Conservation (phyloP, 2,888 invertebrate species). For the Helicoverpa assulta region DNA sequence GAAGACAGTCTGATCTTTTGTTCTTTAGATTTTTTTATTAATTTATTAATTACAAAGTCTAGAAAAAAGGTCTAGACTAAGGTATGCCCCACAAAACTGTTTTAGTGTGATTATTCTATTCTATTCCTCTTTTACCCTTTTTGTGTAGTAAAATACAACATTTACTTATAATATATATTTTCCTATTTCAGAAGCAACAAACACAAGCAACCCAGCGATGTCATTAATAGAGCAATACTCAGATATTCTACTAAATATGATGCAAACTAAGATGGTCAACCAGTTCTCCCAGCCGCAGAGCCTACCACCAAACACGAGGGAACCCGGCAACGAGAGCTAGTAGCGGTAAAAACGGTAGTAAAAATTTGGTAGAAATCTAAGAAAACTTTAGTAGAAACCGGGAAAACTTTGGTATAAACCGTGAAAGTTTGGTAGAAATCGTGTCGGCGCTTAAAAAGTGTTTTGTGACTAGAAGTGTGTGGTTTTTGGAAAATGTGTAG, state of each 20-base stretch:
- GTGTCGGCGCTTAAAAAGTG: neutral
- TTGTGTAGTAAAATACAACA: too few species aligned
- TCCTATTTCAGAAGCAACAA: conserved; percentile 73
- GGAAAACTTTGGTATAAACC: neutral
- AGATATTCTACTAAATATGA: conserved; percentile 90
- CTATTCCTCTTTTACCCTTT: too few species aligned
- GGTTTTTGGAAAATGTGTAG: neutral
- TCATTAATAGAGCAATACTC: conserved; percentile 92
- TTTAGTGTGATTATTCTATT: too few species aligned
- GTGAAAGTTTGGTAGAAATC: conserved; percentile 1
- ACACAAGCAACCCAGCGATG: conserved; percentile 80
- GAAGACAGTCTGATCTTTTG: too few species aligned
- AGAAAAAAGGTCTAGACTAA: too few species aligned
- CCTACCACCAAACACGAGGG: conserved; percentile 77
- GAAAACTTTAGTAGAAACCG: neutral
- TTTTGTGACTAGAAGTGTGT: conserved; percentile 8
- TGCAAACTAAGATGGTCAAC: conserved; percentile 87
- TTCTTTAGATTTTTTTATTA: too few species aligned
- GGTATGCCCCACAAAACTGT: too few species aligned
- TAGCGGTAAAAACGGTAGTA: conserved; percentile 56
- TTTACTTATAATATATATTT: neutral
- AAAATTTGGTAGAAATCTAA: conserved; percentile 10
- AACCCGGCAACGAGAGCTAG: conserved; percentile 82
- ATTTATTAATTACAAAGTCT: too few species aligned
- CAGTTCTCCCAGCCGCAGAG: conserved; percentile 83